Percentiles rank a stretch among this genome's conserved stretches.
These are phyloP conservation scores for Ypsolopha sequella DNA, from an alignment of 2,888 invertebrate species.

Conservation along the genomic window DNA sequence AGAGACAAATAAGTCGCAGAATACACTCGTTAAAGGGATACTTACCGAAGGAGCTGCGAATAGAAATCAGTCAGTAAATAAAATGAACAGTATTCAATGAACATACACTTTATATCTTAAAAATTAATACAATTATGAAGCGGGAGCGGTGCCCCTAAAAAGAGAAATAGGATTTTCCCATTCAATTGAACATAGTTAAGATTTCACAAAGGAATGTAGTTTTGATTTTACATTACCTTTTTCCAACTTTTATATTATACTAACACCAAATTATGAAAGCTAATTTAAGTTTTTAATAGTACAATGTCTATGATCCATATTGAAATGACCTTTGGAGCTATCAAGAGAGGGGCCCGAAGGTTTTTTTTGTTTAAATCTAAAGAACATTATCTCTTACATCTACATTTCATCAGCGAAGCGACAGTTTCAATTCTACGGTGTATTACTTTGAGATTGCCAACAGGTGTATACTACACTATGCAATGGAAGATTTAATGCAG, in stretches of 20 bases:
- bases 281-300: slow-evolving; percentile 22
- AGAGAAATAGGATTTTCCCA: slow-evolving; percentile 17
- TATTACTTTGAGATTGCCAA: not conserved
- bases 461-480: not conserved
- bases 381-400: not conserved
- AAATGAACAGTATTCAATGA: slow-evolving; percentile 63
- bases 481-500: not conserved
- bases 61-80: slow-evolving; percentile 62
- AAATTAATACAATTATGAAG: slow-evolving; percentile 52
- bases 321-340: slow-evolving; percentile 12
- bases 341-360: slow-evolving; percentile 16
- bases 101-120: slow-evolving; percentile 71
- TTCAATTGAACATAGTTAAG: slow-evolving; percentile 36
- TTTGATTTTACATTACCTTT: slow-evolving; percentile 45
- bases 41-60: slow-evolving; percentile 62
- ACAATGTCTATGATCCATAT: slow-evolving; percentile 22
- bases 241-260: slow-evolving; percentile 22
- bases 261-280: slow-evolving; percentile 43
- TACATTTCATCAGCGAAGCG: not conserved
- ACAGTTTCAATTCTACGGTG: not conserved
- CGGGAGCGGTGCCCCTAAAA: slow-evolving; percentile 30
- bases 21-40: slow-evolving; percentile 28
- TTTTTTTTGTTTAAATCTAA: not conserved
- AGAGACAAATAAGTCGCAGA: no score
- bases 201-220: slow-evolving; percentile 1